These are phyloP conservation scores for Botia kubotai DNA, from an alignment of 2,797 vertebrate genomes.

Conservation along the genomic window DNA sequence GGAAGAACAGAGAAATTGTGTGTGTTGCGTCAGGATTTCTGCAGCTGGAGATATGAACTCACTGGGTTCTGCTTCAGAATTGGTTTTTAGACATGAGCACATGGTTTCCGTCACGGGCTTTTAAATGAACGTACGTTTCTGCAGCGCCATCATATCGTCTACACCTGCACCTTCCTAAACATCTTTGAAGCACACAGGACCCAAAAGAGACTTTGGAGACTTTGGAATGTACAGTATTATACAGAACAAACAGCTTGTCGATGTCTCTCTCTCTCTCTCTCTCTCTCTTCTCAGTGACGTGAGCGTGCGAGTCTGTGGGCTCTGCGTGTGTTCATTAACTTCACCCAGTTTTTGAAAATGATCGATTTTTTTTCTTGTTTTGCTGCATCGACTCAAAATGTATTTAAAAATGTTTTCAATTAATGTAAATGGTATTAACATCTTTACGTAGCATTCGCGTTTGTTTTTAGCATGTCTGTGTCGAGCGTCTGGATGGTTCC, in stretches of 20 bases:
- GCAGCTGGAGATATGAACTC: not conserved
- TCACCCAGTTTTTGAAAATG: conserved; percentile 18
- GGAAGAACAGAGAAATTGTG: not conserved
- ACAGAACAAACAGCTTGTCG: not conserved
- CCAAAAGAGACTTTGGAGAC: conserved; percentile 38
- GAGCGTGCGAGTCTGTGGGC: not conserved
- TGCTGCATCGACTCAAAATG: conserved; percentile 45
- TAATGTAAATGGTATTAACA: conserved; percentile 64
- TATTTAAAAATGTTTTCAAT: conserved; percentile 67
- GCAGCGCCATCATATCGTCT: too few species aligned
- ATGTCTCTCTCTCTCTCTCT: not conserved
- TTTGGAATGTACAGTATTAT: not conserved
- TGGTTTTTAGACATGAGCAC: not conserved
- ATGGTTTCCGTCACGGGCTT: not conserved
- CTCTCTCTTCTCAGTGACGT: not conserved
- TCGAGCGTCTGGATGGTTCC: conserved; percentile 74
- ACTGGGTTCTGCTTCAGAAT: not conserved
- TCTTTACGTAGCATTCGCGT: conserved; percentile 58
- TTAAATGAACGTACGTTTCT: too few species aligned
- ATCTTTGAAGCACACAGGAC: conserved; percentile 39
- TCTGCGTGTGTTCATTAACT: not conserved
- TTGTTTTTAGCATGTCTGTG: conserved; percentile 73
- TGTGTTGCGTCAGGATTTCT: too few species aligned
- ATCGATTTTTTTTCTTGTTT: conserved; percentile 22
- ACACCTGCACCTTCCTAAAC: not conserved